A percentile compares a stretch with the other conserved stretches of the same genome.
Evolutionary conservation across 2,888 invertebrate species (phyloP).

Genomic region (Osedax fenrisi): DNA sequence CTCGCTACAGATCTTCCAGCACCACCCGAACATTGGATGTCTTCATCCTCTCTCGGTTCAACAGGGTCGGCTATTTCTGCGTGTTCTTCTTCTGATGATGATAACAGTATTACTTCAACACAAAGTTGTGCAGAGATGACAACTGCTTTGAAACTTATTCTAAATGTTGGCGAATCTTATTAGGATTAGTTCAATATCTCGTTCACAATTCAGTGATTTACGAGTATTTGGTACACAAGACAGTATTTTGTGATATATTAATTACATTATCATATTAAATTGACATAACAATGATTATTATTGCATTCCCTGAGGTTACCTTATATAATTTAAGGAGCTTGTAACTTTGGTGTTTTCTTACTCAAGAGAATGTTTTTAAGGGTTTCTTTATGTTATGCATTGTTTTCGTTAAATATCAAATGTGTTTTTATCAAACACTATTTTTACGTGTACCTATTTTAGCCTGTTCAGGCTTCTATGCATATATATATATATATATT

Average conservation of each 20-base stretch:
- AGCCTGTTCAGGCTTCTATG: too few relatives aligned
- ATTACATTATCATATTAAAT: not conserved
- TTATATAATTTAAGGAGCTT: too few relatives aligned
- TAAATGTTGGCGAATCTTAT: not conserved
- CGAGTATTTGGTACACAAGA: too few relatives aligned
- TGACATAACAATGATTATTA: not conserved
- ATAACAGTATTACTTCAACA: not conserved
- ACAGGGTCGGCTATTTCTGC: not conserved
- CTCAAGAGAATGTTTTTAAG: too few relatives aligned
- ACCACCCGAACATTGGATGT: not conserved
- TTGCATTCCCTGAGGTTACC: too few relatives aligned
- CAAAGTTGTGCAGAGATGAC: not conserved
- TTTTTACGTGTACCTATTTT: too few relatives aligned
- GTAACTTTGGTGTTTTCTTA: too few relatives aligned
- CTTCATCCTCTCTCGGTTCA: not conserved
- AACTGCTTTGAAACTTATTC: not conserved
- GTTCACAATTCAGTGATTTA: too few relatives aligned
- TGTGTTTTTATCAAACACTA: too few relatives aligned
- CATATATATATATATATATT: too few relatives aligned
- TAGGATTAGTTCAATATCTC: not conserved
- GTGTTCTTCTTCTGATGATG: not conserved
- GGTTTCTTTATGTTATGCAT: too few relatives aligned
- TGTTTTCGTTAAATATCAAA: too few relatives aligned
- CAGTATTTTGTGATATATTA: not conserved
- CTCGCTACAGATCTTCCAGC: not conserved